A percentile compares a stretch with the other conserved stretches of the same genome.
phyloP scores from a whole-genome alignment of 2,888 invertebrate genomes.

The Luperina nickerlii region DNA sequence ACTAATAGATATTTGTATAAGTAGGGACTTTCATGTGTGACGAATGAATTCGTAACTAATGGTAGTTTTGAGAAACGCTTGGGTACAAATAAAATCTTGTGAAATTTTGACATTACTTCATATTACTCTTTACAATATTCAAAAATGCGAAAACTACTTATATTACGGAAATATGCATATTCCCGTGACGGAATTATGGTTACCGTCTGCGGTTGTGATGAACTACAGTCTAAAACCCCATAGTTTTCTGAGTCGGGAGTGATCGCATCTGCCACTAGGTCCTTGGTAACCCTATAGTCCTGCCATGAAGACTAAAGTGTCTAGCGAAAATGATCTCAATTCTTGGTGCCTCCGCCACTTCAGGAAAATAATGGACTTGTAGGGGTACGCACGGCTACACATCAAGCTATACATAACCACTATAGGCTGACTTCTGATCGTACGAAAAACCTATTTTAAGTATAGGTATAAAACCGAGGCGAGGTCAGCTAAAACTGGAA shows the following conservation, averaged over 20 bases:
- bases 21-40: conserved; percentile 14
- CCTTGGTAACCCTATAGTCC: background rate
- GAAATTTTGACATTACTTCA: conserved; percentile 5
- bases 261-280: no score
- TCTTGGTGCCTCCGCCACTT: background rate
- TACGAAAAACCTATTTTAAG: no score
- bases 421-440: no score
- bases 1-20: no score
- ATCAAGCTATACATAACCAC: no score
- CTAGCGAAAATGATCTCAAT: background rate
- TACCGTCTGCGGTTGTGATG: background rate
- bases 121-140: background rate
- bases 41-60: conserved; percentile 4
- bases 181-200: background rate
- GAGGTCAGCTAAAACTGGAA: no score
- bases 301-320: no score
- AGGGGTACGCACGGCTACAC: no score
- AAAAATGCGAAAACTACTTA: background rate
- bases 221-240: background rate
- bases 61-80: background rate
- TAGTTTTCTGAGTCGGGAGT: background rate
- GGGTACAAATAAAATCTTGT: conserved; percentile 1
- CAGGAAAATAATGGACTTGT: background rate
- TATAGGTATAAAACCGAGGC: no score
- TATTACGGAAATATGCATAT: background rate